phyloP scores from a whole-genome alignment of 2,113 vertebrate genomes.

The Dipodomys merriami region DNA sequence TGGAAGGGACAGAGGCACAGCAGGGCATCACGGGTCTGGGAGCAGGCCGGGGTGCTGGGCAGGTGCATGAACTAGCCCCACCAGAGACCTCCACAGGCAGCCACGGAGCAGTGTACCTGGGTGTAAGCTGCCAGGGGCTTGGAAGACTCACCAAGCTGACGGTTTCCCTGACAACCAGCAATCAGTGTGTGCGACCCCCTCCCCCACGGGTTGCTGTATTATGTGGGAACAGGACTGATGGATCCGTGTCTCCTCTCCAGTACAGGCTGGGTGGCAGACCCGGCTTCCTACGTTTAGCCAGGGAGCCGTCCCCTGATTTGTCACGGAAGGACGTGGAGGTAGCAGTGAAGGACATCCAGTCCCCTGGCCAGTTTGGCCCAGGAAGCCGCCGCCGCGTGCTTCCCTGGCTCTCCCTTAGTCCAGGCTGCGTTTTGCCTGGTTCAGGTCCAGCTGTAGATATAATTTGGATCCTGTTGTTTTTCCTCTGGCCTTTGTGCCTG shows the following conservation, averaged over 20 bases:
- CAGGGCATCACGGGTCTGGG: neutral
- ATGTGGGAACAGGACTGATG: rapidly evolving
- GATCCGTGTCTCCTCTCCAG: rapidly evolving
- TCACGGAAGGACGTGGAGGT: neutral
- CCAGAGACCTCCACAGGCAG: neutral
- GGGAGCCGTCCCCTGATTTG: neutral
- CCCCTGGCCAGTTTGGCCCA: neutral
- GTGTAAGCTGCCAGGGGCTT: rapidly evolving
- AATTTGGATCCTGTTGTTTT: too few species aligned
- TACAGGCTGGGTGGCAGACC: neutral
- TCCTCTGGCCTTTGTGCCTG: too few species aligned
- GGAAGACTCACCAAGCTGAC: neutral
- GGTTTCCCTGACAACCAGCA: neutral
- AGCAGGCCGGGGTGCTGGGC: rapidly evolving
- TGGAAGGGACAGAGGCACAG: neutral
- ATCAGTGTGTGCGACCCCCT: neutral
- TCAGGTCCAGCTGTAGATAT: neutral
- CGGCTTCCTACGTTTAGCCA: rapidly evolving
- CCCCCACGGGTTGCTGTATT: neutral
- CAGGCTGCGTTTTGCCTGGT: neutral
- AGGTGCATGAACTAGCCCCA: neutral
- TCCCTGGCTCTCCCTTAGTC: neutral
- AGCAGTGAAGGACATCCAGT: neutral
- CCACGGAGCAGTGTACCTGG: rapidly evolving
- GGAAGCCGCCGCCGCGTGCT: neutral